Base-by-base conservation (phyloP, 2,888 invertebrate species). In the Eupithecia subumbrata region DNA sequence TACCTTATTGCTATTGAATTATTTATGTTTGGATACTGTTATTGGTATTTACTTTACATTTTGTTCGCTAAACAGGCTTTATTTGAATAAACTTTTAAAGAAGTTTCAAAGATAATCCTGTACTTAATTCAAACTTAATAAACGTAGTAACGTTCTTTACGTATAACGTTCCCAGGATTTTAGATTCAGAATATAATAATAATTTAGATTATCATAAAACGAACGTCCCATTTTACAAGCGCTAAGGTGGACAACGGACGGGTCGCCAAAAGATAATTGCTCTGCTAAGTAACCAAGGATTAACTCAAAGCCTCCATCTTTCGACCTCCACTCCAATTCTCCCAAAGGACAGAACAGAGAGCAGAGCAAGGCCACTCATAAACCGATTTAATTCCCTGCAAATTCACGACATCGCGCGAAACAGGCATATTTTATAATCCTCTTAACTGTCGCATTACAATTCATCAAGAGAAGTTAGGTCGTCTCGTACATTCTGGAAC, bases 401-500 rank as follows among this genome's bases (percentile, higher is more conserved):
- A 72, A 74, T 77, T 74, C 60, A 70, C 71, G 71, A 75, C 73
- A 73, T 73, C 73, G 71, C 69, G 76, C 73, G 73, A 78, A 76
- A 77, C 81, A 77, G 79, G 76, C 75, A 77, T 78, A 80, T 80
- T 80, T 79, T 80, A 79, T 81, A 82, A 81, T 80, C 76, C 80
- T 73, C 78, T 80, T 79, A 81, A 78, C 77, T 79, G 80, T 78
- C 83, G 78, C 82, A 84, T 84, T 83, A 84, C 82, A 82, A 86
- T 85, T 84, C 84, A 84, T 86, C 83, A 83, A 77, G 82, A 34
- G 79, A 79, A 77, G 77, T 79, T 79, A 75, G 76, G 71, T 72
- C 74, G 77, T 79, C 78, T 40, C 40, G 43, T 68, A 78, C 76
- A 80, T 82, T 81, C 76, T 56, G 63, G 75, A 78, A 79, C 79